Percentiles rank a stretch among this genome's conserved stretches.
These are phyloP conservation scores for Thumatha senex DNA, from an alignment of 2,888 invertebrate genomes.

Conservation along the genomic window DNA sequence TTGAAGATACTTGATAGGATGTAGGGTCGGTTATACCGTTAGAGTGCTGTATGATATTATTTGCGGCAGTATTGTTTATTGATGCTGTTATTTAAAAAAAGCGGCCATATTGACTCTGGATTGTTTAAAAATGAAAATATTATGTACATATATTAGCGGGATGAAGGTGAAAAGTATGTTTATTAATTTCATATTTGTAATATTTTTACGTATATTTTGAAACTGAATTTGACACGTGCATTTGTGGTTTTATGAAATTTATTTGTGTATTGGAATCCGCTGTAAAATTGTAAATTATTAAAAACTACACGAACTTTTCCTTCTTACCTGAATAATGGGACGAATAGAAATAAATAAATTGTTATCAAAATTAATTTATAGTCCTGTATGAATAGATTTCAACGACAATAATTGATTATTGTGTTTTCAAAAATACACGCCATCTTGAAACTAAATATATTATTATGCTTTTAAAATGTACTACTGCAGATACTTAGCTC, in stretches of 20 bases:
- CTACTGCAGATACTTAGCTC: slow-evolving; percentile 18
- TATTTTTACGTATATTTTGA: neutral
- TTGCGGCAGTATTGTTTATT: slow-evolving; percentile 69
- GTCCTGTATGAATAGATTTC: slow-evolving; percentile 7
- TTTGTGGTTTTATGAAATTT: neutral
- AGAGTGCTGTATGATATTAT: slow-evolving; percentile 64
- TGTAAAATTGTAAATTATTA: neutral
- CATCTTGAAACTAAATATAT: slow-evolving; percentile 18
- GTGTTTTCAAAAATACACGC: slow-evolving; percentile 14
- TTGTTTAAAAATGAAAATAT: slow-evolving; percentile 45
- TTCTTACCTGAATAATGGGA: slow-evolving; percentile 48
- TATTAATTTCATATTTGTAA: neutral
- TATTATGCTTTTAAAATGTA: slow-evolving; percentile 22
- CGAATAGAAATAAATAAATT: slow-evolving; percentile 56
- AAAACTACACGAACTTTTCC: slow-evolving; percentile 49
- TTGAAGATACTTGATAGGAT: slow-evolving; percentile 60
- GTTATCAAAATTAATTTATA: slow-evolving; percentile 54
- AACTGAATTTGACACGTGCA: neutral
- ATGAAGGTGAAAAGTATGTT: slow-evolving; percentile 45
- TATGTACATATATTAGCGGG: slow-evolving; percentile 31
- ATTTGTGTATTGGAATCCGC: neutral
- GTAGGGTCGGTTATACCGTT: slow-evolving; percentile 48
- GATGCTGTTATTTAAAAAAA: slow-evolving; percentile 53
- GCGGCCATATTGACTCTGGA: slow-evolving; percentile 69
- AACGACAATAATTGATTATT: slow-evolving; percentile 15